These are phyloP conservation scores for Platalea minor DNA, from an alignment of 2,797 vertebrate genomes.

Conservation along the genomic window DNA sequence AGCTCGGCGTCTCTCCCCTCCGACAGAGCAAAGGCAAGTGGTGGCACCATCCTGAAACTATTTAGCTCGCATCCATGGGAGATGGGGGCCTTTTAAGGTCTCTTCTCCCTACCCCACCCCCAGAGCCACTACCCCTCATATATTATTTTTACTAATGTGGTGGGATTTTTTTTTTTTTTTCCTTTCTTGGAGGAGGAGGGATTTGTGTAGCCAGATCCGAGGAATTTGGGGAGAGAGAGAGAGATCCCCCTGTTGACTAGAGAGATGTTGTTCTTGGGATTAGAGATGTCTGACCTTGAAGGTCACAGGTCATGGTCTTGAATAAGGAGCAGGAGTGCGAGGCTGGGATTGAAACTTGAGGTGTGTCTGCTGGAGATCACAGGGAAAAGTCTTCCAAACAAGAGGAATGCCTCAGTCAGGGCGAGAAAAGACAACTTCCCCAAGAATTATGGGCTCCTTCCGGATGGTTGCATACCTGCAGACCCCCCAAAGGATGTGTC, in stretches of 20 bases:
- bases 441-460: not conserved
- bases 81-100: constrained; percentile 25
- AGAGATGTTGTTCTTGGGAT: constrained; percentile 50
- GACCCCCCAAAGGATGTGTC: not conserved
- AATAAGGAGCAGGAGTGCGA: not conserved
- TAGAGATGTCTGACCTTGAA: constrained; percentile 56
- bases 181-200: not conserved
- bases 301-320: constrained; percentile 50
- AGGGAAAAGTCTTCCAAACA: not conserved
- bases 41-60: not conserved
- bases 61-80: not conserved
- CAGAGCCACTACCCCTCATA: constrained; percentile 13
- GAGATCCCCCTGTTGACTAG: constrained; percentile 1
- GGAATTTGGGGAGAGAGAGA: not conserved
- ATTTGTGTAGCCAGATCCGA: not conserved
- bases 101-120: constrained; percentile 12
- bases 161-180: not conserved
- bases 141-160: constrained; percentile 41
- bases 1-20: not conserved
- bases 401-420: not conserved
- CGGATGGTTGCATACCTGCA: not conserved
- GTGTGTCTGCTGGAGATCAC: constrained; percentile 27
- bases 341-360: constrained; percentile 13
- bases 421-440: not conserved
- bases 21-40: not conserved